phyloP scores from a whole-genome alignment of 1,140 invertebrate genomes.

The Pachyrhynchus sulphureomaculatus region DNA sequence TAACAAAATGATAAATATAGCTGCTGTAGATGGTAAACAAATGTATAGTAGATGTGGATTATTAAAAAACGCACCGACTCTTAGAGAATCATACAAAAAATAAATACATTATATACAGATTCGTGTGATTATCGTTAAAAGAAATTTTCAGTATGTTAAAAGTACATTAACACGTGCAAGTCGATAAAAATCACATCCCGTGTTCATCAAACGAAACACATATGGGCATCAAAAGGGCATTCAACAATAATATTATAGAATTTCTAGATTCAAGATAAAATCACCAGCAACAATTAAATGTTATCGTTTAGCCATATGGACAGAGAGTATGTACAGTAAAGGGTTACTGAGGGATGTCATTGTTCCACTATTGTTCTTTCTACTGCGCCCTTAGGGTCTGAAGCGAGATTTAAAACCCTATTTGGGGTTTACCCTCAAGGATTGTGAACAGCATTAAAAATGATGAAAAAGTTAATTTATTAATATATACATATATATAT shows the following conservation, averaged over 20 bases:
- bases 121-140: no score
- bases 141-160: no score
- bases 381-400: slow-evolving; percentile 25
- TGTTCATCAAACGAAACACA: slow-evolving; percentile 6
- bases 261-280: slow-evolving; percentile 30
- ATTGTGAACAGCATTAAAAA: no score
- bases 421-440: slow-evolving; percentile 20
- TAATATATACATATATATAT: no score
- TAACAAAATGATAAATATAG: no score
- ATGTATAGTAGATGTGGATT: no score
- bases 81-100: no score
- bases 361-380: slow-evolving; percentile 27
- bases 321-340: slow-evolving; percentile 13
- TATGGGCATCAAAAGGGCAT: slow-evolving; percentile 20
- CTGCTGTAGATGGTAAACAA: no score
- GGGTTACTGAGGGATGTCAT: slow-evolving; percentile 21
- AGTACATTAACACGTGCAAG: no score
- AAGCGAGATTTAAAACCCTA: slow-evolving; percentile 25
- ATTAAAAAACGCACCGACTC: no score
- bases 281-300: slow-evolving; percentile 29
- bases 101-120: no score
- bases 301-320: slow-evolving; percentile 35
- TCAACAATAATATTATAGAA: slow-evolving; percentile 15
- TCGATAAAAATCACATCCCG: neutral
- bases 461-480: no score